Percentiles rank a stretch among this genome's conserved stretches.
Conservation (phyloP, 2,797 vertebrate genomes). For the Argya squamiceps region DNA sequence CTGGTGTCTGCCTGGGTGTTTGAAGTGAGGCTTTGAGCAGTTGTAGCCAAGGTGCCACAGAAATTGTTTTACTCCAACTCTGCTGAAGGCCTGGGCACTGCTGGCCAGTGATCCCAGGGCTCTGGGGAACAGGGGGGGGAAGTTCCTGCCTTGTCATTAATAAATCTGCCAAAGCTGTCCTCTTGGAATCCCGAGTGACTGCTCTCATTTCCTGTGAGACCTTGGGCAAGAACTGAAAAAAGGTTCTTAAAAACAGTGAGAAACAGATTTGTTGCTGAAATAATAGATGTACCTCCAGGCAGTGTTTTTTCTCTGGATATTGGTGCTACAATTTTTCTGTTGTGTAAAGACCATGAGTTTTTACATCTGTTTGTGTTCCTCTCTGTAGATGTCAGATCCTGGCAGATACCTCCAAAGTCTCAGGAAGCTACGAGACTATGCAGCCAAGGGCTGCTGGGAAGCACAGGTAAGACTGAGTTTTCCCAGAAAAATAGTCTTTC, state of each 20-base stretch:
- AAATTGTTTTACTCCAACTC: neutral
- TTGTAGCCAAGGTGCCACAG: neutral
- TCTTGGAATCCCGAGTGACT: neutral
- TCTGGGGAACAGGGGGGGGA: neutral
- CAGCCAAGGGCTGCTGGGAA: conserved; percentile 94
- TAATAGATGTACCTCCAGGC: neutral
- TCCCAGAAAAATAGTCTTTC: neutral
- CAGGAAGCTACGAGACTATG: conserved; percentile 91
- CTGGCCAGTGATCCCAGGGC: neutral
- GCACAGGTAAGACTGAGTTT: conserved; percentile 85
- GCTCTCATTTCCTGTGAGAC: neutral
- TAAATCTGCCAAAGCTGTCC: neutral
- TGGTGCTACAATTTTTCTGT: neutral
- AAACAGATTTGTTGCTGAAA: neutral
- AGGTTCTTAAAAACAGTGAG: neutral
- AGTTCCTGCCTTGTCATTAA: neutral
- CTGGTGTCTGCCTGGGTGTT: neutral
- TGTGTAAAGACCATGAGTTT: neutral
- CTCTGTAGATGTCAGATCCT: conserved; percentile 86
- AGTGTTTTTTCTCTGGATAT: neutral
- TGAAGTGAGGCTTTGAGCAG: fast-evolving
- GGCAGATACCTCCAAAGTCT: conserved; percentile 92
- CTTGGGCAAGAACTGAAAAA: neutral
- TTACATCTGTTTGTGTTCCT: neutral
- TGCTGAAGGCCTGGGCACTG: neutral